These are phyloP conservation scores for Mythimna ferrago DNA, from an alignment of 2,888 invertebrate genomes.

Conservation along the genomic window DNA sequence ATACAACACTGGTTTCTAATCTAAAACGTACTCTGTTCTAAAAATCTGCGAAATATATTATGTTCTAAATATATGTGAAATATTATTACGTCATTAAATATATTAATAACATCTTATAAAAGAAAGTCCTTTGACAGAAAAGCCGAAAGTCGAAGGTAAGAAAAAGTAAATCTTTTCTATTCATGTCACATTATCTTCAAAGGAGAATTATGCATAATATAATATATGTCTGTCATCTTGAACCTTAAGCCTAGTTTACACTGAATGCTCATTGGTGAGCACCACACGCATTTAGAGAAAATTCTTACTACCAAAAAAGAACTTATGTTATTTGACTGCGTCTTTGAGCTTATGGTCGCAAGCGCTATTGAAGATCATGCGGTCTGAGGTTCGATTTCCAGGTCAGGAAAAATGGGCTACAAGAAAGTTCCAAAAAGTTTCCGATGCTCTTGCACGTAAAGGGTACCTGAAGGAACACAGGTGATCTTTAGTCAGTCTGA, in stretches of 20 bases:
- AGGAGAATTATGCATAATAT: constrained; percentile 25
- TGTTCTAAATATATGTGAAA: neutral
- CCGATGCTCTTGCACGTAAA: too few relatives aligned
- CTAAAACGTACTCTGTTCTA: neutral
- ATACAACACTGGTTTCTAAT: neutral
- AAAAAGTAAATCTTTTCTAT: constrained; percentile 13
- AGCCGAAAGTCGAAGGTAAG: constrained; percentile 3
- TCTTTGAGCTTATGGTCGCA: too few relatives aligned
- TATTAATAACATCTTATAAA: neutral
- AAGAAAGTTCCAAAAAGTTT: too few relatives aligned
- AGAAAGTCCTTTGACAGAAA: constrained; percentile 8
- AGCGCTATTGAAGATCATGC: neutral
- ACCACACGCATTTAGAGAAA: neutral
- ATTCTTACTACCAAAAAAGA: neutral
- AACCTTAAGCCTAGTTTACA: constrained; percentile 2
- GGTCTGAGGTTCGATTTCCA: neutral
- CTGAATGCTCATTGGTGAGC: neutral
- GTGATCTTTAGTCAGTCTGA: too few relatives aligned
- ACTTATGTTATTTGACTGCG: too few relatives aligned
- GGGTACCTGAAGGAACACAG: too few relatives aligned
- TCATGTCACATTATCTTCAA: constrained; percentile 23
- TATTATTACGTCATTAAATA: neutral
- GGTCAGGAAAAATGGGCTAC: too few relatives aligned
- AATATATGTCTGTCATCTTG: constrained; percentile 14
- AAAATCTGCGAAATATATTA: neutral